Base-by-base conservation (phyloP, 2,888 invertebrate genomes). In the Tenthredo mesomela region DNA sequence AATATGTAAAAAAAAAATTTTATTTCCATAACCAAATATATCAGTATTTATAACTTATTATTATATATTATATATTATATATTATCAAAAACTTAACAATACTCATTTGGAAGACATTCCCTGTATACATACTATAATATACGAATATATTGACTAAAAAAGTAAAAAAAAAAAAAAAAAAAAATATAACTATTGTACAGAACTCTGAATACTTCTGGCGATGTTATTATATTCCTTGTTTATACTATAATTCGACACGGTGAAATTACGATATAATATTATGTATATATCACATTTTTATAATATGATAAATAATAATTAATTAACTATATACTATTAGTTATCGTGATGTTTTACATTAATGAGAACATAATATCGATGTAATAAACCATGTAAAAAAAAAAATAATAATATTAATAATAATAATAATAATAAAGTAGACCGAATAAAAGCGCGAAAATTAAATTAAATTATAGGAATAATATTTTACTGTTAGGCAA, bases 21-120 rank as follows among this genome's bases (percentile, higher is more conserved):
- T 61, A 61, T 61, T 61, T 61, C 21, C 61, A 70, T 37, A 7
- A n/a, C 33, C 37, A 70, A n/a, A n/a, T 18, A 70, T 70, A 70
- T 33, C 6, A 70, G 33, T 70, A 70, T 29, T 33, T 7, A 9
- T 70, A 70, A 67, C n/a, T n/a, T n/a, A 9, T 18, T 25, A 29
- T 67, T 67, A 3, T 33, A 33, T 33, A 33, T 33, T 37, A 37
- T 37, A 37, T 33, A 33, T 33, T 33, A 33, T 29, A 65, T 2
- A 54, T n/a, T n/a, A 54, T 54, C n/a, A 50, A 50, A 18, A 50
- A 50, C 18, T 50, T n/a, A 50, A 18, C 6, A 50, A 50, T n/a
- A n/a, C 5, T 54, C 54, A 54, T n/a, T 54, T 1, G 7, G n/a
- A 54, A 54, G 7, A 18, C n/a, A n/a, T 6, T n/a, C 54, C 54